phyloP scores from a whole-genome alignment of 2,888 invertebrate species.

The Gonocerus acuteangulatus region DNA sequence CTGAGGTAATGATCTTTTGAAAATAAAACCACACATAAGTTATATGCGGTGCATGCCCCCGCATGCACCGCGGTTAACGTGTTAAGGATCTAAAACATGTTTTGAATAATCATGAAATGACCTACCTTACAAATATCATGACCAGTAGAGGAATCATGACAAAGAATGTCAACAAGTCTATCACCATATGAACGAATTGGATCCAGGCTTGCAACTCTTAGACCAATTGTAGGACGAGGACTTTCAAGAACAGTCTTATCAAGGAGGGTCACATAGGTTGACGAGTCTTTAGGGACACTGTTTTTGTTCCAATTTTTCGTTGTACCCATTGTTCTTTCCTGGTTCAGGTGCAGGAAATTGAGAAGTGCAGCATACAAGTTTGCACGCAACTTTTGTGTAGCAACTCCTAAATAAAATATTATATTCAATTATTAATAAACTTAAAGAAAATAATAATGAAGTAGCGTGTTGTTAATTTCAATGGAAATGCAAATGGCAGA shows the following conservation, averaged over 20 bases:
- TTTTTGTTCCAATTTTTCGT: constrained; percentile 3
- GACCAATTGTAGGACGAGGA: not conserved
- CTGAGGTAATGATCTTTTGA: too few species aligned
- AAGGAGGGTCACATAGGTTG: constrained; percentile 22
- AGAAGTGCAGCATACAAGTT: constrained; percentile 78
- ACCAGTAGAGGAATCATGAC: constrained; percentile 79
- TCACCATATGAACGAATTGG: constrained; percentile 59
- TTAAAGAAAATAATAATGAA: too few species aligned
- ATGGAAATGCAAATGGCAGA: too few species aligned
- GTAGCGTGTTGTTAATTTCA: too few species aligned
- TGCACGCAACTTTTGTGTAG: constrained; percentile 74
- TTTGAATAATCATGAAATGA: too few species aligned
- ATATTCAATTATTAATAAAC: too few species aligned
- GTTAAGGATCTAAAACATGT: too few species aligned
- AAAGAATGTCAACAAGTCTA: constrained; percentile 69
- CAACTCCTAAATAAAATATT: constrained; percentile 58
- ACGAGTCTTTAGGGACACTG: not conserved
- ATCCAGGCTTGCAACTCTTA: constrained; percentile 25
- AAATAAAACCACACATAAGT: too few species aligned
- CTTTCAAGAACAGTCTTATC: constrained; percentile 24
- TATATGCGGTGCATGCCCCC: too few species aligned
- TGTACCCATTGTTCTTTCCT: constrained; percentile 41
- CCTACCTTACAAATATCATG: constrained; percentile 72
- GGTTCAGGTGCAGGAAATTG: constrained; percentile 70
- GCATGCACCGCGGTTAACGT: too few species aligned